Base-by-base conservation (phyloP, 2,888 invertebrate species). In the Colostygia pectinataria region DNA sequence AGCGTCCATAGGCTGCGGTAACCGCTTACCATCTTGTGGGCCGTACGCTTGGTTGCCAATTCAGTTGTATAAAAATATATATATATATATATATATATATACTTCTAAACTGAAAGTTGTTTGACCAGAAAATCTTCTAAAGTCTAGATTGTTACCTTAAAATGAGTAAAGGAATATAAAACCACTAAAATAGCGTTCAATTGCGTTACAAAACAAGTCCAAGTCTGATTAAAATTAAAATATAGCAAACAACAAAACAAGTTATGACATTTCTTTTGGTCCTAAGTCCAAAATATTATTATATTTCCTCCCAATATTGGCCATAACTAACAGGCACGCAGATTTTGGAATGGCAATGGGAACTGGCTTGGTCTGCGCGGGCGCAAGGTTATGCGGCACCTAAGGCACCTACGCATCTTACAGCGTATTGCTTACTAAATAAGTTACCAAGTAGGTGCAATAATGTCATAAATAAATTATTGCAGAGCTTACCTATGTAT, bases 251-350 rank as follows among this genome's bases (percentile, higher is more conserved):
- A n/a, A n/a, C n/a, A n/a, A n/a, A n/a, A n/a, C 14, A 24, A 36
- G n/a, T 36, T 25, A n/a, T 25, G 12, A 12, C 13, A 39, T 18
- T 29, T 29, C 6, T 9, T n/a, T 31, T 13, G 29, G 20, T 13
- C 29, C 29, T 29, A 31, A 39, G 28, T 28, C 20, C 12, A n/a
- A 9, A 23, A 31, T 14, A 40, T 9, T 12, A 24, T 25, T 18
- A 31, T 39, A 38, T 71, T 64, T n/a, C n/a, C 57, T 59, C 53
- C 53, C 57, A 66, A 68, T 68, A 66, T 68, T 65, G 59, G 55
- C 75, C 78, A 51, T 76, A 80, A 74, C 80, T 76, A 80, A 74
- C 80, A 74, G 81, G 83, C 57, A 55, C 60, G 44, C 65, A 41
- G 61, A 61, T 59, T 33, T 60, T 57, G 63, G 59, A 59, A 59